A percentile compares a stretch with the other conserved stretches of the same genome.
Conservation (phyloP, 1,140 invertebrate species). For the Rhynchophorus ferrugineus region DNA sequence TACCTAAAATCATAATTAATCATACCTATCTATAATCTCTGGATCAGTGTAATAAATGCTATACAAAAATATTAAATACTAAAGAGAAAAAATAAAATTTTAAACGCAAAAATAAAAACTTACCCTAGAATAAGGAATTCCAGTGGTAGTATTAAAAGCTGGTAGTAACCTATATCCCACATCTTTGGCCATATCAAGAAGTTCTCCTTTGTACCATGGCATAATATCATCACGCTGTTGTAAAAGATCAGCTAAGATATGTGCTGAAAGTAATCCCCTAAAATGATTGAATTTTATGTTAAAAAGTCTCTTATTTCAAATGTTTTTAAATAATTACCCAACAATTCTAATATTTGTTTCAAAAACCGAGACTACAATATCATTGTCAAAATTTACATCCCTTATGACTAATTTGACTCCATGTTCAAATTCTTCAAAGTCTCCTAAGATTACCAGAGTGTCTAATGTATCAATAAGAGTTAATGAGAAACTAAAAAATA, state of each 20-base stretch:
- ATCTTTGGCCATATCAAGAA: constrained; percentile 86
- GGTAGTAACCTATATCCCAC: constrained; percentile 86
- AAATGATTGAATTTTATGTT: constrained; percentile 36
- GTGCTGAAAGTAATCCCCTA: constrained; percentile 86
- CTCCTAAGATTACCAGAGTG: constrained; percentile 85
- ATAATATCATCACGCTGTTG: constrained; percentile 68
- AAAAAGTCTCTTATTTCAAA: constrained; percentile 2
- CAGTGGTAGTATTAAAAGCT: constrained; percentile 97
- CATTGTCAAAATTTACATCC: constrained; percentile 86
- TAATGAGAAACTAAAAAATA: constrained; percentile 82
- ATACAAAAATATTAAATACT: constrained; percentile 1
- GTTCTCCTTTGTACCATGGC: constrained; percentile 86
- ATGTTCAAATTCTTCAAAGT: constrained; percentile 89
- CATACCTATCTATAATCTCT: not conserved
- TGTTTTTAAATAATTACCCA: constrained; percentile 55
- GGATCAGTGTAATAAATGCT: not conserved
- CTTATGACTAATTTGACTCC: constrained; percentile 79
- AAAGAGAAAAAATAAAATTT: constrained; percentile 14
- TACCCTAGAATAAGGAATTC: constrained; percentile 91
- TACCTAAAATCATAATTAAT: constrained; percentile 52
- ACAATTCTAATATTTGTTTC: constrained; percentile 97
- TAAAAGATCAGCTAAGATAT: constrained; percentile 79
- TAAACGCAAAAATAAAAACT: too few relatives aligned
- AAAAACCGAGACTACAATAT: constrained; percentile 95
- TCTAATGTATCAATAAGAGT: constrained; percentile 93